phyloP scores from a whole-genome alignment of 2,888 invertebrate genomes.

The Athrips mouffetella region DNA sequence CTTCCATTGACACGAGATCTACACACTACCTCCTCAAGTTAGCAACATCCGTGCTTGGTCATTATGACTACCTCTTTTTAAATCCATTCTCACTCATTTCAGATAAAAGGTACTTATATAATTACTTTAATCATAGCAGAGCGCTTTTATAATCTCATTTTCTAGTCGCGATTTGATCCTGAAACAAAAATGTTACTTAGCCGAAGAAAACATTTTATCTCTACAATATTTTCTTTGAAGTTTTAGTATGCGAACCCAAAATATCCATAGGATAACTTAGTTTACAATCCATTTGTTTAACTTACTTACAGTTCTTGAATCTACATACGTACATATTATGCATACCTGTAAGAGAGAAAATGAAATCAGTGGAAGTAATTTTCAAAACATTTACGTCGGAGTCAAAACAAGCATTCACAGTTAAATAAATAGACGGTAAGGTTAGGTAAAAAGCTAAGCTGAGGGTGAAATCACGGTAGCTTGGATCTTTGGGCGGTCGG shows the following conservation, averaged over 20 bases:
- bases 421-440: slow-evolving; percentile 29
- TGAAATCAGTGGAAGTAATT: not conserved
- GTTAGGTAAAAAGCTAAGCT: slow-evolving; percentile 24
- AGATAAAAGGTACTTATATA: too few species aligned
- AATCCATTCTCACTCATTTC: too few species aligned
- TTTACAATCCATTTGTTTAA: not conserved
- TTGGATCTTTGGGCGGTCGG: slow-evolving; percentile 8
- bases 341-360: not conserved
- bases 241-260: too few species aligned
- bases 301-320: not conserved
- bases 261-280: too few species aligned
- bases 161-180: not conserved
- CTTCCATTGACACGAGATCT: slow-evolving; percentile 47
- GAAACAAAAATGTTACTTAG: not conserved
- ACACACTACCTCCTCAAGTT: slow-evolving; percentile 5
- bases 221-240: too few species aligned
- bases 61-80: not conserved
- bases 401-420: not conserved
- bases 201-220: too few species aligned
- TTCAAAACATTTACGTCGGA: not conserved
- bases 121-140: not conserved
- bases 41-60: not conserved
- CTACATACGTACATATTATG: not conserved
- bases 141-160: not conserved
- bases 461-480: slow-evolving; percentile 35